Base-by-base conservation (phyloP, 2,888 invertebrate genomes). In the Aleiodes alternator region DNA sequence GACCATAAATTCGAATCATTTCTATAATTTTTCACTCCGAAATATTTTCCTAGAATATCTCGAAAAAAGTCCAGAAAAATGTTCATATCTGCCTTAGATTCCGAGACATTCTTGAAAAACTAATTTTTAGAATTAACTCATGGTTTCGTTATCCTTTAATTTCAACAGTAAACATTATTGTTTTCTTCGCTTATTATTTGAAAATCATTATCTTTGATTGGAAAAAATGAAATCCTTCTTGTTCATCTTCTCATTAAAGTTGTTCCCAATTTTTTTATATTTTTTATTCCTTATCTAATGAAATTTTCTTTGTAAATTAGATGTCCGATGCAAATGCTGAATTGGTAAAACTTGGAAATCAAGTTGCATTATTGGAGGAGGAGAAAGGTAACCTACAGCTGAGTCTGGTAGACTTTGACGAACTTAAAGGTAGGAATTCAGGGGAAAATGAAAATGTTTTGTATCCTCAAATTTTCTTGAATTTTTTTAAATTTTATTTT, bases 341-440 rank as follows among this genome's bases (percentile, higher is more conserved):
- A 87, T 91, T 95, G 75, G 91, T 94, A 0, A 92, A 92, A 81
- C 89, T 95, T 68, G 93, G 93, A 78, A 94, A 95, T 82, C 94
- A 93, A 91, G 93, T 97, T 77, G 94, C 95, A 12, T 95, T 96
- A 87, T 90, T 97, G 80, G 96, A 96, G 90, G 96, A 96, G 89
- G 97, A 97, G 90, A 97, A 97, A 90, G 96, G 96, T 84, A 96
- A 96, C 90, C 92, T 97, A 86, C 96, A 97, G 90, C 91, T 97
- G 87, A 94, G 94, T 90, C 92, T 96, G 87, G 94, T 96, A 83
- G 95, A 96, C 90, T 94, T 94, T 90, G 95, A 95, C 88, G 94
- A 94, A 89, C 92, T 92, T 83, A 92, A 93, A 92, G 91, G 93
- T 91, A 90, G 87, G 86, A 92, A 91, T 88, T 86, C 85, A 84